Evolutionary conservation across 2,888 invertebrate species (phyloP).

Genomic region (Hypena proboscidalis): DNA sequence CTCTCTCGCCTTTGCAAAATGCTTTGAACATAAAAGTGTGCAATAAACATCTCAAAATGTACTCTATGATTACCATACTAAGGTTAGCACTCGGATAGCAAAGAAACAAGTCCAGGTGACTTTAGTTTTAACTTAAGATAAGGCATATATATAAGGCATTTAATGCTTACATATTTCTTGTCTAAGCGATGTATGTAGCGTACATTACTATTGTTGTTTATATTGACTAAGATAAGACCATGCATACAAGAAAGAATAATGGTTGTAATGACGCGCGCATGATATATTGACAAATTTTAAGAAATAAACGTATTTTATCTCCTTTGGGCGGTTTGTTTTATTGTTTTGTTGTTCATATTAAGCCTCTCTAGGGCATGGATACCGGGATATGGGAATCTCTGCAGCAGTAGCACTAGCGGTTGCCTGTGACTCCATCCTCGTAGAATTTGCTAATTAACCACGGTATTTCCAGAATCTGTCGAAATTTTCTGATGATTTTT

Average conservation of each 20-base stretch:
- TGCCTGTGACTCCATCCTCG: no score
- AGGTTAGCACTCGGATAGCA: slow-evolving; percentile 23
- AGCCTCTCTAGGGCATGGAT: no score
- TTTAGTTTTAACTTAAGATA: slow-evolving; percentile 37
- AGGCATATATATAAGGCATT: slow-evolving; percentile 47
- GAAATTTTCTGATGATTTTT: no score
- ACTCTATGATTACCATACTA: slow-evolving; percentile 1
- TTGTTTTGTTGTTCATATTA: slow-evolving; percentile 40
- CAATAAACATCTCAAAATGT: not conserved
- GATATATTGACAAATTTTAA: slow-evolving; percentile 79
- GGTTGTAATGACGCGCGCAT: slow-evolving; percentile 64
- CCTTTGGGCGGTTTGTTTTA: slow-evolving; percentile 65
- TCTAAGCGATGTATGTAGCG: slow-evolving; percentile 54
- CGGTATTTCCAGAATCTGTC: no score
- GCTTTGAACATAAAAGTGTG: no score
- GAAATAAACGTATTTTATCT: slow-evolving; percentile 82
- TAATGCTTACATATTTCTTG: slow-evolving; percentile 55
- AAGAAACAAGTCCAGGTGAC: slow-evolving; percentile 35
- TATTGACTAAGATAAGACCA: slow-evolving; percentile 51
- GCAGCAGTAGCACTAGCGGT: no score
- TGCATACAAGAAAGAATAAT: slow-evolving; percentile 48
- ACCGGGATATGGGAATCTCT: no score
- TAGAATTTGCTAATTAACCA: no score
- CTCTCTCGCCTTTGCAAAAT: no score
- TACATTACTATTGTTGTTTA: slow-evolving; percentile 54